Conservation (phyloP, 2,113 vertebrate species). For the Mola mola region DNA sequence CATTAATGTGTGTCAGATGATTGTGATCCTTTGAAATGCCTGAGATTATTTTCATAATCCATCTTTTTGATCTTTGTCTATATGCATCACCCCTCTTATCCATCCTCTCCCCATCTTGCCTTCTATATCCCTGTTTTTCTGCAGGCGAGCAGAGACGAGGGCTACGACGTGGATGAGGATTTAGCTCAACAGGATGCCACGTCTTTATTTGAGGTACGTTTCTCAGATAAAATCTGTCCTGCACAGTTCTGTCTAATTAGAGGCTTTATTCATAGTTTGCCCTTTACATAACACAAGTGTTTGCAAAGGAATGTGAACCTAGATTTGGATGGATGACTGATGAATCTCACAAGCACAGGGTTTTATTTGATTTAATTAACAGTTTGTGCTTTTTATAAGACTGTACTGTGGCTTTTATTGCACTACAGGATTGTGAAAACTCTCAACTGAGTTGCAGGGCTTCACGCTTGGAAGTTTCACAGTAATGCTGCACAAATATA, state of each 20-base stretch:
- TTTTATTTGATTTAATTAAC: no score
- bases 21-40: conserved; percentile 27
- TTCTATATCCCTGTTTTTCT: background rate
- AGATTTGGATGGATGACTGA: conserved; percentile 12
- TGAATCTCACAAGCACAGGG: no score
- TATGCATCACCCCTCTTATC: conserved; percentile 1
- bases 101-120: background rate
- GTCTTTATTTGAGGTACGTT: conserved; percentile 77
- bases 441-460: no score
- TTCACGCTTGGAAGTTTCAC: no score
- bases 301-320: conserved; percentile 16
- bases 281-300: no score
- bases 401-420: no score
- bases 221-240: background rate
- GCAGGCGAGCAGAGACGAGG: conserved; percentile 80
- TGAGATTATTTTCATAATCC: conserved; percentile 30
- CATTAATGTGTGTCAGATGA: conserved; percentile 46
- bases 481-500: no score
- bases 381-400: no score
- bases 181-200: conserved; percentile 80
- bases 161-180: conserved; percentile 81
- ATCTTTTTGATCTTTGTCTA: conserved; percentile 14
- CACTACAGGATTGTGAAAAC: no score
- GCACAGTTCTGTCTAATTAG: background rate
- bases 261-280: no score